Evolutionary conservation across 2,888 invertebrate genomes (phyloP).

Genomic region (Tiphia femorata): DNA sequence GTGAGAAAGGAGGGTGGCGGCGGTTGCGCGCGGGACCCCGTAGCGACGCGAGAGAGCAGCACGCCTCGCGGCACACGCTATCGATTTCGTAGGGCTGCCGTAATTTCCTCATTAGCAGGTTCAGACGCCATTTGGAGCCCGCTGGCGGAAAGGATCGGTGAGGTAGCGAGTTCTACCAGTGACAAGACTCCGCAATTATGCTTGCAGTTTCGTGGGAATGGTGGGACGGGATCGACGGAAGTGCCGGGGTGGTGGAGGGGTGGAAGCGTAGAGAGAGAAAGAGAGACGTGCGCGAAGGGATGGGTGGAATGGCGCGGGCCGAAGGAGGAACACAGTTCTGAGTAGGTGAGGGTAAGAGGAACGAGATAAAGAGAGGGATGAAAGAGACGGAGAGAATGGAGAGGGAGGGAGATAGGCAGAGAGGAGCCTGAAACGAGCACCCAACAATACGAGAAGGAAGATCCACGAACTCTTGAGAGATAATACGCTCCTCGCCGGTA

Average conservation of each 20-base stretch:
- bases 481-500: constrained; percentile 22
- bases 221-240: background rate
- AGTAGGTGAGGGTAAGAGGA: too few relatives aligned
- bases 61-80: too few relatives aligned
- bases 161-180: constrained; percentile 50
- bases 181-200: constrained; percentile 64
- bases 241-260: background rate
- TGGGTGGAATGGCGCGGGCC: too few relatives aligned
- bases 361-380: constrained; percentile 20
- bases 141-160: constrained; percentile 30
- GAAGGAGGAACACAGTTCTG: too few relatives aligned
- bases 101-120: constrained; percentile 45
- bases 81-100: constrained; percentile 26
- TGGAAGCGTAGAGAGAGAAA: constrained; percentile 1
- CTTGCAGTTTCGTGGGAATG: constrained; percentile 41
- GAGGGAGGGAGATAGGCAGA: constrained; percentile 7
- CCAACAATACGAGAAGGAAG: constrained; percentile 24
- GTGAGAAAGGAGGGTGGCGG: too few relatives aligned
- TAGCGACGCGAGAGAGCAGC: too few relatives aligned
- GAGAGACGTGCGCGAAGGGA: constrained; percentile 1
- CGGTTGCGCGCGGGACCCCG: too few relatives aligned
- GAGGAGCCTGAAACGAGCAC: constrained; percentile 24
- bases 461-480: constrained; percentile 31
- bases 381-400: constrained; percentile 11
- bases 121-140: constrained; percentile 5